Evolutionary conservation across 2,888 invertebrate genomes (phyloP).

Genomic region (Siphlonurus alternatus): DNA sequence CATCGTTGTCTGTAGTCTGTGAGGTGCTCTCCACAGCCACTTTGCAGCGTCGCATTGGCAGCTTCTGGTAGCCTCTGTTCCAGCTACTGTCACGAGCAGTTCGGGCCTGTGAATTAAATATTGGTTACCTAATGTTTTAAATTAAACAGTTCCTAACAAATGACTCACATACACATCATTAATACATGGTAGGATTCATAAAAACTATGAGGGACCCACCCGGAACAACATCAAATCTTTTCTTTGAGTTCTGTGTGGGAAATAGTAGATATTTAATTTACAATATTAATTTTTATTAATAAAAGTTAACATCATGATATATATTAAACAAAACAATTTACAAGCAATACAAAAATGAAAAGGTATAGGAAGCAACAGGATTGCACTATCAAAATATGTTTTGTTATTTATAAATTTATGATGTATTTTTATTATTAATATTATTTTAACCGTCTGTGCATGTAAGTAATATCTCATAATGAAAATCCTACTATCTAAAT

Average conservation of each 20-base stretch:
- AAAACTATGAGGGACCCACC: neutral
- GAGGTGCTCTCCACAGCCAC: constrained; percentile 13
- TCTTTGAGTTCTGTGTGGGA: constrained; percentile 11
- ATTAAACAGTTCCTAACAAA: neutral
- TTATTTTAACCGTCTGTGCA: no score
- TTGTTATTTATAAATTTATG: no score
- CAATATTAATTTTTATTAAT: no score
- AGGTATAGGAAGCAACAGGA: no score
- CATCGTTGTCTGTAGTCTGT: constrained; percentile 12
- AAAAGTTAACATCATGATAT: no score
- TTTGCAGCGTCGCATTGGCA: constrained; percentile 15
- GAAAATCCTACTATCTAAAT: no score
- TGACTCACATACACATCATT: neutral
- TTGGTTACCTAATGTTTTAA: neutral
- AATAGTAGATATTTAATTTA: neutral
- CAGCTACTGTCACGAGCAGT: constrained; percentile 8
- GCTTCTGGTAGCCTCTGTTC: constrained; percentile 18
- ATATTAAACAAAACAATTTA: no score
- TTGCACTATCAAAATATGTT: no score
- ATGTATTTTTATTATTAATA: no score
- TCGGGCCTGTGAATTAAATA: constrained; percentile 4
- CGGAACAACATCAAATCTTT: neutral
- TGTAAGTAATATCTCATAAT: no score
- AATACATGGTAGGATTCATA: neutral
- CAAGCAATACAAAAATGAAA: no score